A percentile compares a stretch with the other conserved stretches of the same genome.
Conservation (phyloP, 2,888 invertebrate genomes). For the Leptura quadrifasciata region DNA sequence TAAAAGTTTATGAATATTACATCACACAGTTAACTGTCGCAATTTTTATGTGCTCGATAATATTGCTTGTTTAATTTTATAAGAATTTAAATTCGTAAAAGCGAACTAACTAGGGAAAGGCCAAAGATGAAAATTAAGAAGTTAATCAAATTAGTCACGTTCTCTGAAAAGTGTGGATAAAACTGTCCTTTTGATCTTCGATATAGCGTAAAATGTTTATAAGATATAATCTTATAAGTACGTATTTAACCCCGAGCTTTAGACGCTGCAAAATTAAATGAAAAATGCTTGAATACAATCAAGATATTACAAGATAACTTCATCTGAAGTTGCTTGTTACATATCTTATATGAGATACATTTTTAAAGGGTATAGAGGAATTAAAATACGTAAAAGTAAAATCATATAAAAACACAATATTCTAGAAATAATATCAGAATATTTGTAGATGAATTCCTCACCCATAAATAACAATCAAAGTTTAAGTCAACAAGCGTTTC, state of each 20-base stretch:
- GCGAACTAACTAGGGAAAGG: background rate
- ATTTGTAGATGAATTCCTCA: too few species aligned
- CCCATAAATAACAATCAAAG: too few species aligned
- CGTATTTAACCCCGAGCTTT: background rate
- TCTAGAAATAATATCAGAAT: too few species aligned
- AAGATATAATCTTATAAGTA: background rate
- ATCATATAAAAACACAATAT: too few species aligned
- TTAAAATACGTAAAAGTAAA: too few species aligned
- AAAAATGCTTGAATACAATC: background rate
- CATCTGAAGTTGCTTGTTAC: too few species aligned
- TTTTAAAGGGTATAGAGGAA: too few species aligned
- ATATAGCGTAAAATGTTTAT: constrained; percentile 11
- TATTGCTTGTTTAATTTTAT: background rate
- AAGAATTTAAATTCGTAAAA: constrained; percentile 16
- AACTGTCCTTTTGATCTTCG: constrained; percentile 12
- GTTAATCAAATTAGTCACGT: constrained; percentile 8
- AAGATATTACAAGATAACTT: background rate
- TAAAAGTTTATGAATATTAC: too few species aligned
- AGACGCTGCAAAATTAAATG: background rate
- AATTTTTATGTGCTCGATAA: background rate
- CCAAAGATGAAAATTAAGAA: constrained; percentile 5
- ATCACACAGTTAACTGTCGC: too few species aligned
- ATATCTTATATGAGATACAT: too few species aligned
- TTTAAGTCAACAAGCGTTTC: too few species aligned
- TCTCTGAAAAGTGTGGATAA: constrained; percentile 6